A percentile compares a stretch with the other conserved stretches of the same genome.
Conservation (phyloP, 2,113 vertebrate genomes). For the Carassius carassius region DNA sequence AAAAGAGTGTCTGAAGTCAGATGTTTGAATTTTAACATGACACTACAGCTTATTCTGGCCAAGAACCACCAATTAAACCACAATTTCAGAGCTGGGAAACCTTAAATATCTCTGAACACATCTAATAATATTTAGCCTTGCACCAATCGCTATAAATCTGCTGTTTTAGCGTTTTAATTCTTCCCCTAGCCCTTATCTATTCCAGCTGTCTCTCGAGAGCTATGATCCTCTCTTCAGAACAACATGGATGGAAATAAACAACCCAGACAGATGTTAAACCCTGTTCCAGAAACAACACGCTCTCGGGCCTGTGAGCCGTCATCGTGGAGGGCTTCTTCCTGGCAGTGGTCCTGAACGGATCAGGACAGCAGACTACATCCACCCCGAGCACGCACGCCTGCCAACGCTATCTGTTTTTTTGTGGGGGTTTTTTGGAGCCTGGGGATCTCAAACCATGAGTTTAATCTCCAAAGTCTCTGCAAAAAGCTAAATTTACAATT, state of each 20-base stretch:
- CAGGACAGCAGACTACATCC: conserved; percentile 22
- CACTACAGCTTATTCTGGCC: background rate
- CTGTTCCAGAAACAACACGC: conserved; percentile 32
- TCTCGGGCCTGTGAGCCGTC: background rate
- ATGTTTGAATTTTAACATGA: background rate
- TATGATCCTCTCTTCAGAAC: background rate
- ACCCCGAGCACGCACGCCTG: background rate
- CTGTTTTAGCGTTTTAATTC: background rate
- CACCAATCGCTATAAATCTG: background rate
- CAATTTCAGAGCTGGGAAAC: no score
- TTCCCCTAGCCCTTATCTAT: background rate
- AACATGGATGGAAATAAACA: conserved; percentile 25
- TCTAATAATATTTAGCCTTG: no score
- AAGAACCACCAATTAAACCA: background rate
- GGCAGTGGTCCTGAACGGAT: conserved; percentile 24
- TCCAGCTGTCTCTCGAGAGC: conserved; percentile 1
- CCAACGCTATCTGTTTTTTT: background rate
- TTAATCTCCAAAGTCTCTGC: background rate
- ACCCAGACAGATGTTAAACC: conserved; percentile 34
- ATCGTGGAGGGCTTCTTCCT: conserved; percentile 27
- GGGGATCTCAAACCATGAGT: conserved; percentile 7
- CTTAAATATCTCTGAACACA: no score
- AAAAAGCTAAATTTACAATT: conserved; percentile 7
- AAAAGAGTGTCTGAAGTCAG: background rate
- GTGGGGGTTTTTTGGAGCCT: conserved; percentile 7